phyloP scores from a whole-genome alignment of 2,113 vertebrate species.

The Gallinago undulata region DNA sequence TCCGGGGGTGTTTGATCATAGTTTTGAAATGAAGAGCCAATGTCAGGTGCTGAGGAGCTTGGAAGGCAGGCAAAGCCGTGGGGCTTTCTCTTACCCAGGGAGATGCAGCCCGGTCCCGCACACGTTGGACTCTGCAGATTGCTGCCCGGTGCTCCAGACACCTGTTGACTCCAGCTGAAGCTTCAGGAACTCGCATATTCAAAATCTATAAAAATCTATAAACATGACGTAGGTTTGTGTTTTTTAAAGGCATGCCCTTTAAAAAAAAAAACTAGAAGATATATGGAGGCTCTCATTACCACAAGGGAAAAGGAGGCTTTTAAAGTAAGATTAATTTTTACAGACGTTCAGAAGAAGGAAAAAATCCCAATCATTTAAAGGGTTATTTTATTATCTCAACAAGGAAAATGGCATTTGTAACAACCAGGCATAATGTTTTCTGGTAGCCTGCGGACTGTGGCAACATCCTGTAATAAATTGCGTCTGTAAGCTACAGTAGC shows the following conservation, averaged over 20 bases:
- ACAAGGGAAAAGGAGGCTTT: slow-evolving; percentile 50
- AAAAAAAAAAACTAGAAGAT: slow-evolving; percentile 1
- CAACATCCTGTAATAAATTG: slow-evolving; percentile 71
- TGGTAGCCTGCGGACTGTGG: slow-evolving; percentile 49
- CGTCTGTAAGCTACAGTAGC: slow-evolving; percentile 51
- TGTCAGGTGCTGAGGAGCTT: neutral
- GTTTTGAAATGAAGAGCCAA: neutral
- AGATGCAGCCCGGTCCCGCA: neutral
- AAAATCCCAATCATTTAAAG: slow-evolving; percentile 46
- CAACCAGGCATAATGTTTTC: slow-evolving; percentile 46
- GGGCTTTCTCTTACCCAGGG: neutral
- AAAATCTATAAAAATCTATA: slow-evolving; percentile 22
- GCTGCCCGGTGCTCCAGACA: neutral
- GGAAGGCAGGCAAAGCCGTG: neutral
- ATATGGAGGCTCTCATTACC: slow-evolving; percentile 12
- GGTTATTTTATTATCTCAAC: slow-evolving; percentile 65
- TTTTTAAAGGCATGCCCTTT: slow-evolving; percentile 11
- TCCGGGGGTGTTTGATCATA: neutral
- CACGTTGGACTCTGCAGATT: neutral
- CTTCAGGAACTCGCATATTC: neutral
- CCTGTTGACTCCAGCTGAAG: slow-evolving; percentile 23
- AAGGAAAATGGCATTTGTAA: slow-evolving; percentile 59
- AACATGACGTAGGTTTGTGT: neutral
- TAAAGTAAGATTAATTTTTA: slow-evolving; percentile 64
- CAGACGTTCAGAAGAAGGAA: slow-evolving; percentile 43